Evolutionary conservation across 1,140 invertebrate species (phyloP).

Genomic region (Asobara japonica): DNA sequence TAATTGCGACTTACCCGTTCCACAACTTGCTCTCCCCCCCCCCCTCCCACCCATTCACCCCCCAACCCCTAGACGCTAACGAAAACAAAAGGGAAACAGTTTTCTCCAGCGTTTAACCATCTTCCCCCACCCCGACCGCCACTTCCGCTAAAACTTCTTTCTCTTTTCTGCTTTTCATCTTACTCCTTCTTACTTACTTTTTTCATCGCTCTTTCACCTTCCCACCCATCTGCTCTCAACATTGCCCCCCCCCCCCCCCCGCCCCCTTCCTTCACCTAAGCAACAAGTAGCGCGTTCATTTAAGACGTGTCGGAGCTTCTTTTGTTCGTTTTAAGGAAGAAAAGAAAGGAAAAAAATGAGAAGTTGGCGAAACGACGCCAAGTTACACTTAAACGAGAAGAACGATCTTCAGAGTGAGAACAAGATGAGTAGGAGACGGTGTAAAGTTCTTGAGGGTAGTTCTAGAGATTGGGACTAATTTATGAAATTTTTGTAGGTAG

Average conservation of each 20-base stretch:
- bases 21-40: slow-evolving; percentile 35
- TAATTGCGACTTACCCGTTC: slow-evolving; percentile 59
- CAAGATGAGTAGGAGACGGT: not conserved
- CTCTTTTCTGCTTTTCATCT: slow-evolving; percentile 32
- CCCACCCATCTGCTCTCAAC: slow-evolving; percentile 10
- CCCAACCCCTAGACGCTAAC: slow-evolving; percentile 49
- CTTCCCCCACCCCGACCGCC: not conserved
- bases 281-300: slow-evolving; percentile 69
- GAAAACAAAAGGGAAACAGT: slow-evolving; percentile 66
- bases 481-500: too few relatives aligned
- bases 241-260: slow-evolving; percentile 23
- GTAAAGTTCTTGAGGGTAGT: slow-evolving; percentile 15
- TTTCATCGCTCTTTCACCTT: slow-evolving; percentile 40
- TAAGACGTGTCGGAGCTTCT: slow-evolving; percentile 66
- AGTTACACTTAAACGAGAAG: slow-evolving; percentile 34
- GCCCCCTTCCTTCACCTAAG: slow-evolving; percentile 53
- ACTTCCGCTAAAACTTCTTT: slow-evolving; percentile 32
- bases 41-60: too few relatives aligned
- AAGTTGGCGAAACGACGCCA: slow-evolving; percentile 26
- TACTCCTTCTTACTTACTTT: slow-evolving; percentile 27
- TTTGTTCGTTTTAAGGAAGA: slow-evolving; percentile 65
- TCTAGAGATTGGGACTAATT: slow-evolving; percentile 9
- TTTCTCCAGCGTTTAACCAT: slow-evolving; percentile 47
- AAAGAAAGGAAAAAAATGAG: slow-evolving; percentile 31
- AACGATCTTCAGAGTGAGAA: slow-evolving; percentile 30